Percentiles rank a stretch among this genome's conserved stretches.
phyloP scores from a whole-genome alignment of 37 sponge, comb jelly and placozoan genomes.

The Oopsacas minuta region DNA sequence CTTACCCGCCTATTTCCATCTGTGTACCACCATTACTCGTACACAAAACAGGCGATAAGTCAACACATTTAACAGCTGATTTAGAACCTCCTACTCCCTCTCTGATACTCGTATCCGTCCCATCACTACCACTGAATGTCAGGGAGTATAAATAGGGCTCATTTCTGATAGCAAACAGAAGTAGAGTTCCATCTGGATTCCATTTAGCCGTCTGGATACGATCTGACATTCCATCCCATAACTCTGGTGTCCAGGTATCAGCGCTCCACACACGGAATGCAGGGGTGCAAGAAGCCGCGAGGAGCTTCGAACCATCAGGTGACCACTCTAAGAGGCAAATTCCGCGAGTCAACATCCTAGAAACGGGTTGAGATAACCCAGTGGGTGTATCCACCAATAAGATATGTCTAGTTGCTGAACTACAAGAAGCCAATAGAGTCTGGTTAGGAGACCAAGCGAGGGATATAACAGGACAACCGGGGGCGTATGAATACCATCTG shows the following conservation, averaged over 20 bases:
- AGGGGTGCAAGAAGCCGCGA: neutral
- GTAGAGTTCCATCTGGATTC: neutral
- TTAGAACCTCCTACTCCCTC: neutral
- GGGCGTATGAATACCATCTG: neutral
- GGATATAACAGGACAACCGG: neutral
- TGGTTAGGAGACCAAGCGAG: constrained; percentile 6
- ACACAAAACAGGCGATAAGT: neutral
- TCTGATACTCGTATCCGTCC: neutral
- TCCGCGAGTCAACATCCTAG: neutral
- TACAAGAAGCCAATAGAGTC: neutral
- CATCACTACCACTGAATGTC: neutral
- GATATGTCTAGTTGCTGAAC: neutral
- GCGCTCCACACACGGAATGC: neutral
- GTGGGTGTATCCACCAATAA: neutral
- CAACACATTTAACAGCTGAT: neutral
- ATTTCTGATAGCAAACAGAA: neutral
- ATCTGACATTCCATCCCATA: constrained; percentile 11
- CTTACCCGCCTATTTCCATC: neutral
- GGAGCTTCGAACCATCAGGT: neutral
- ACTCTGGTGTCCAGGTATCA: neutral
- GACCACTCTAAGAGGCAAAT: neutral
- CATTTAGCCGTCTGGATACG: neutral
- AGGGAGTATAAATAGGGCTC: neutral
- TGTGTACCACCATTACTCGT: neutral
- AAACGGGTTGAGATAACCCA: neutral